Percentiles rank a stretch among this genome's conserved stretches.
phyloP scores from a whole-genome alignment of 2,888 invertebrate genomes.

The Seira ritae region DNA sequence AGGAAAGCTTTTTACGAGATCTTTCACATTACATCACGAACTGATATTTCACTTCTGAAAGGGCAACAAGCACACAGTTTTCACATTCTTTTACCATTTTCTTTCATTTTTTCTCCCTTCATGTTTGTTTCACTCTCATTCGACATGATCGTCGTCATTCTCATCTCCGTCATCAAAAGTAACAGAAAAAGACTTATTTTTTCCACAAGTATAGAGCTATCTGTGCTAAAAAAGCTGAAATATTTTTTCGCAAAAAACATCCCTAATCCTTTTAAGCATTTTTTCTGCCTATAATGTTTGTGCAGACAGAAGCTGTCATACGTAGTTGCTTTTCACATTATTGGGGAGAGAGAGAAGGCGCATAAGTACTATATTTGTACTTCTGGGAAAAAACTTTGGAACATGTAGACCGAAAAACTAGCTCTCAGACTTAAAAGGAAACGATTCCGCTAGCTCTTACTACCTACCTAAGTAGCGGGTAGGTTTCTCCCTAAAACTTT shows the following conservation, averaged over 20 bases:
- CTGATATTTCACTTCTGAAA: constrained; percentile 14
- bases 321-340: too few relatives aligned
- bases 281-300: neutral
- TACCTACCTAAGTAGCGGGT: too few relatives aligned
- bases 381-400: too few relatives aligned
- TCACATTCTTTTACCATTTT: constrained; percentile 14
- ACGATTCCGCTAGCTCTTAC: too few relatives aligned
- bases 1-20: constrained; percentile 26
- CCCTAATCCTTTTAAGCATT: neutral
- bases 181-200: constrained; percentile 1
- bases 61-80: constrained; percentile 8
- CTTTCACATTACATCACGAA: constrained; percentile 22
- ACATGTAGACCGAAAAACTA: too few relatives aligned
- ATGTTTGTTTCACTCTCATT: constrained; percentile 11
- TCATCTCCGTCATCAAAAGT: neutral
- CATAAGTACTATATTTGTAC: too few relatives aligned
- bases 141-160: neutral
- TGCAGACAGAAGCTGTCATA: neutral
- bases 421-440: too few relatives aligned
- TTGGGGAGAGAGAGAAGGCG: too few relatives aligned
- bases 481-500: neutral
- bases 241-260: neutral
- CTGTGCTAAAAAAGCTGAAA: neutral
- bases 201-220: neutral
- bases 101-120: neutral